Conservation (phyloP, 2,888 invertebrate genomes). For the Parthenolecanium corni region DNA sequence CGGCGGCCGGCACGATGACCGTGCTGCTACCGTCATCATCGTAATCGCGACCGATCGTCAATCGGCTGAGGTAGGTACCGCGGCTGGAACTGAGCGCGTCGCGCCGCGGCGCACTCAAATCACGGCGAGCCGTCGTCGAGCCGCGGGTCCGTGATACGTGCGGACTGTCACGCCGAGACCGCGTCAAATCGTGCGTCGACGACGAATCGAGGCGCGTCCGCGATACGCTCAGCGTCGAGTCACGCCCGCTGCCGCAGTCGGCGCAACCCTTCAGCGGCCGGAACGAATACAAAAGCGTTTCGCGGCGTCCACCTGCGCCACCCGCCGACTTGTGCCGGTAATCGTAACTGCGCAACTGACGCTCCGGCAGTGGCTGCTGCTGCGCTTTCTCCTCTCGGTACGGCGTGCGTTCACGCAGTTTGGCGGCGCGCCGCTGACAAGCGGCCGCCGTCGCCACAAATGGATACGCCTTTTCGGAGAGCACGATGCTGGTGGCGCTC, state of each 20-base stretch:
- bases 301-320: slow-evolving; percentile 1
- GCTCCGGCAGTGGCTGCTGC: background rate
- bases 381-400: slow-evolving; percentile 10
- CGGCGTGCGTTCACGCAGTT: slow-evolving; percentile 34
- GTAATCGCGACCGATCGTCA: background rate
- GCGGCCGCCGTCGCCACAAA: slow-evolving; percentile 39
- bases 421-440: slow-evolving; percentile 28
- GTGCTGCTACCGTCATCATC: background rate
- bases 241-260: background rate
- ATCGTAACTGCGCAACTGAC: slow-evolving; percentile 17
- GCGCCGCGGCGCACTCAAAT: background rate
- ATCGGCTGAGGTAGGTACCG: background rate
- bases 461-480: slow-evolving; percentile 57
- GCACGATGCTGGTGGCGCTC: slow-evolving; percentile 60
- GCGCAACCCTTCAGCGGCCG: slow-evolving; percentile 12
- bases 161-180: background rate
- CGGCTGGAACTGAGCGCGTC: background rate
- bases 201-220: background rate
- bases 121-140: background rate
- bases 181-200: background rate
- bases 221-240: background rate
- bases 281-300: slow-evolving; percentile 13
- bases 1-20: background rate
- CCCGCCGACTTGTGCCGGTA: slow-evolving; percentile 9
- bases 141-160: background rate